Percentiles rank a stretch among this genome's conserved stretches.
These are phyloP conservation scores for Sycobia sp. DNA, from an alignment of 1,140 invertebrate genomes.

Conservation along the genomic window DNA sequence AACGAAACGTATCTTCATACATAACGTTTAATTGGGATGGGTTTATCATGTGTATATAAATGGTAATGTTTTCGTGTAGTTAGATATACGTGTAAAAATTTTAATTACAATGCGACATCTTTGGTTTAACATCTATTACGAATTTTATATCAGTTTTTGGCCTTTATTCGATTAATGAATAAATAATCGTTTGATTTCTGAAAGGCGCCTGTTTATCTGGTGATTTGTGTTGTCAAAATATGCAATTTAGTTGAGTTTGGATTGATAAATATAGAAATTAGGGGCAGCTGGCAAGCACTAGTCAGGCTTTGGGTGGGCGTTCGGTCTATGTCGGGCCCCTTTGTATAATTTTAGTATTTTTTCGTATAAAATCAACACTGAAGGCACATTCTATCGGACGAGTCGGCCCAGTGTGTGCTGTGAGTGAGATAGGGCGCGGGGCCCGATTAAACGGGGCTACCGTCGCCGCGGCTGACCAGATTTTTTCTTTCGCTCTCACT, in stretches of 20 bases:
- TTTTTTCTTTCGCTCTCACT: slow-evolving; percentile 31
- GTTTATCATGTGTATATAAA: neutral
- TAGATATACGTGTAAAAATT: no score
- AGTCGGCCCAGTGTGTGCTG: slow-evolving; percentile 79
- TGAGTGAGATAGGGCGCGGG: slow-evolving; percentile 63
- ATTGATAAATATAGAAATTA: slow-evolving; percentile 36
- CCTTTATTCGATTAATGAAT: no score
- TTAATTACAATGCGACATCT: slow-evolving; percentile 1
- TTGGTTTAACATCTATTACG: no score
- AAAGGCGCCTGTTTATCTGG: slow-evolving; percentile 18
- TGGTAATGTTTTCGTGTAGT: neutral
- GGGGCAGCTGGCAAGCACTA: slow-evolving; percentile 61
- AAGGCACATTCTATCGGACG: slow-evolving; percentile 89
- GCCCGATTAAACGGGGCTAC: slow-evolving; percentile 51
- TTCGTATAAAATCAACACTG: slow-evolving; percentile 85
- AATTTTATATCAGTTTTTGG: neutral
- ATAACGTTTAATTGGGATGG: slow-evolving; percentile 20
- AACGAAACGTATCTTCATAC: no score
- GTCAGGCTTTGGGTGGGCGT: slow-evolving; percentile 70
- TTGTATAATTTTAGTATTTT: slow-evolving; percentile 73
- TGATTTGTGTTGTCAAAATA: no score
- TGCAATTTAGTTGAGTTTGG: no score
- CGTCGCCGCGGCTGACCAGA: slow-evolving; percentile 56
- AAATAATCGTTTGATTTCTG: slow-evolving; percentile 10
- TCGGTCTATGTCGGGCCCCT: slow-evolving; percentile 83